phyloP scores from a whole-genome alignment of 2,888 invertebrate species.

The Horisme vitalbata region DNA sequence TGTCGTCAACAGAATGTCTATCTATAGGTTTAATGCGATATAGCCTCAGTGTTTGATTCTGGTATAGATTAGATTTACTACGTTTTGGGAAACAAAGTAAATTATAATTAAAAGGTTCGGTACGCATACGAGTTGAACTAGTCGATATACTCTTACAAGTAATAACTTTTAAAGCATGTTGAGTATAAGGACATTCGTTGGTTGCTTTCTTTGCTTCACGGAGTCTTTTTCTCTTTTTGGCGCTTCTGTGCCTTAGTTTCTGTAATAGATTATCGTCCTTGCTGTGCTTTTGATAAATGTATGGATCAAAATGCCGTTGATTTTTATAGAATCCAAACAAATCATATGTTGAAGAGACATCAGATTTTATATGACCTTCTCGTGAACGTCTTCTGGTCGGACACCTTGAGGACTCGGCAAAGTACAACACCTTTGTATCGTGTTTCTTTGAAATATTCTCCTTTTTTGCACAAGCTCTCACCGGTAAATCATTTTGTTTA shows the following conservation, averaged over 20 bases:
- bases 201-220: neutral
- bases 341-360: conserved; percentile 22
- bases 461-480: conserved; percentile 1
- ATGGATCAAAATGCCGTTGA: conserved; percentile 17
- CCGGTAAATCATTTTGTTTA: neutral
- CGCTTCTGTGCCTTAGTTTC: conserved; percentile 16
- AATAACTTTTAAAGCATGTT: conserved; percentile 9
- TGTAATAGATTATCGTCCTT: conserved; percentile 20
- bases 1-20: no score
- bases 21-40: neutral
- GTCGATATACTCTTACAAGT: conserved; percentile 1
- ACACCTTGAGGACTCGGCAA: neutral
- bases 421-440: conserved; percentile 8
- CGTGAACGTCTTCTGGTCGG: neutral
- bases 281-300: conserved; percentile 23
- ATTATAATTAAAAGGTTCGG: conserved; percentile 13
- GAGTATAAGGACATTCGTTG: conserved; percentile 1
- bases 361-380: neutral
- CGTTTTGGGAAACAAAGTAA: conserved; percentile 14
- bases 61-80: conserved; percentile 2
- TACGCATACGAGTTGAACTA: neutral
- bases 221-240: conserved; percentile 3
- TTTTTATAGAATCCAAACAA: conserved; percentile 36
- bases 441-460: conserved; percentile 1
- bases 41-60: neutral